Evolutionary conservation across 1,140 invertebrate species (phyloP), one percentile per base, ranked within the genome.

Genomic region (Aradophagus sp.): DNA sequence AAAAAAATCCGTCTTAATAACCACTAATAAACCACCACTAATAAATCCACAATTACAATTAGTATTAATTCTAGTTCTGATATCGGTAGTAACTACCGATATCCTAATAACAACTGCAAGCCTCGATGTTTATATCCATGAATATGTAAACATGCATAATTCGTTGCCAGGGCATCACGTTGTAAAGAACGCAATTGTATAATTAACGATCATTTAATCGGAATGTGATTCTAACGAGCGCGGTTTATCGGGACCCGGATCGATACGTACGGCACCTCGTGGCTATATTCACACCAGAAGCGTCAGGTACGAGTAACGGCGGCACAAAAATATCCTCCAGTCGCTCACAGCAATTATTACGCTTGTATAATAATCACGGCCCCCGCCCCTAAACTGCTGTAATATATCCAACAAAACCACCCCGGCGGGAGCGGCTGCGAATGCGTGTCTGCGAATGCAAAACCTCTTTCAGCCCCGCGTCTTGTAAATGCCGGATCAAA

Each of bases 331-430:
- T 48, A 67, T 58, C n/a, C 32, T 15, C n/a, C 38, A 23, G 48
- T 41, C 52, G 59, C 59, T 63, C 63, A 27, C 7, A 45, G 63
- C 65, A 69, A 75, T 75, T 72, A 75, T 63, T 56, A 68, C 44
- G 47, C 68, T 39, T 65, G 63, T 72, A 59, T 75, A 75, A 75
- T 75, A 68, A 75, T 48, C 42, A 38, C 59, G 67, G n/a, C n/a
- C n/a, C n/a, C n/a, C n/a, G n/a, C n/a, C n/a, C n/a, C n/a, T n/a
- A n/a, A n/a, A n/a, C n/a, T n/a, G n/a, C n/a, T 65, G 62, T 75
- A 68, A 71, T 75, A 71, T 68, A 75, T 71, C 62, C 73, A 29
- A 8, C 20, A 8, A n/a, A 53, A 53, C 53, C 52, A 65, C 58
- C 63, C 56, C 48, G 47, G 1, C 48, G 45, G 71, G 71, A 62